Conservation (phyloP, 2,797 vertebrate genomes). For the Tokudaia muenninki region DNA sequence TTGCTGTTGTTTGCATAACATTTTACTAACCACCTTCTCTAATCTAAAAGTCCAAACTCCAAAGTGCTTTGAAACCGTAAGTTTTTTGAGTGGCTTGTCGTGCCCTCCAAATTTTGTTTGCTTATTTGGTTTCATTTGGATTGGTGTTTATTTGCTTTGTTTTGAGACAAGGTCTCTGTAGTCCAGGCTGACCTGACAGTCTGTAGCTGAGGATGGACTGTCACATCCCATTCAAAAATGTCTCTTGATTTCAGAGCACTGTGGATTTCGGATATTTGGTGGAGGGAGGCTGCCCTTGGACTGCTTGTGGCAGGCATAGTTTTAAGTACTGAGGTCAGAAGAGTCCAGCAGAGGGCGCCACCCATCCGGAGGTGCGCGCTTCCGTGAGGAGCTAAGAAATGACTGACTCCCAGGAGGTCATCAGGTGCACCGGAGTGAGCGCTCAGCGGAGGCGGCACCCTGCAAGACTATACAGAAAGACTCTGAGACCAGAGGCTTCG, state of each 20-base stretch:
- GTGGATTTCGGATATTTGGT: not conserved
- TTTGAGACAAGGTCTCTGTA: not conserved
- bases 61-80: not conserved
- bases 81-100: not conserved
- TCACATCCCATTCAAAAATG: not conserved
- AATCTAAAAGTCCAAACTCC: not conserved
- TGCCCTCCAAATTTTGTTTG: not conserved
- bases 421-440: rapidly evolving
- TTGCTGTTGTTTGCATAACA: not conserved
- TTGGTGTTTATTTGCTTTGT: not conserved
- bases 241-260: not conserved
- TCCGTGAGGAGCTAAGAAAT: not conserved
- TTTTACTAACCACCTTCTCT: not conserved
- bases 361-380: not conserved
- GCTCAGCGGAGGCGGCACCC: not conserved
- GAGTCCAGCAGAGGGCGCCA: not conserved
- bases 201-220: not conserved
- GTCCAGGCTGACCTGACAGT: not conserved
- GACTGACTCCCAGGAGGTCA: not conserved
- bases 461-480: not conserved
- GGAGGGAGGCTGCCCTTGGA: not conserved
- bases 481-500: not conserved
- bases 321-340: not conserved
- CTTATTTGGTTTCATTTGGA: not conserved
- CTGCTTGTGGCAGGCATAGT: not conserved